Evolutionary conservation across 2,113 vertebrate species (phyloP).

Genomic region (Marmota monax): DNA sequence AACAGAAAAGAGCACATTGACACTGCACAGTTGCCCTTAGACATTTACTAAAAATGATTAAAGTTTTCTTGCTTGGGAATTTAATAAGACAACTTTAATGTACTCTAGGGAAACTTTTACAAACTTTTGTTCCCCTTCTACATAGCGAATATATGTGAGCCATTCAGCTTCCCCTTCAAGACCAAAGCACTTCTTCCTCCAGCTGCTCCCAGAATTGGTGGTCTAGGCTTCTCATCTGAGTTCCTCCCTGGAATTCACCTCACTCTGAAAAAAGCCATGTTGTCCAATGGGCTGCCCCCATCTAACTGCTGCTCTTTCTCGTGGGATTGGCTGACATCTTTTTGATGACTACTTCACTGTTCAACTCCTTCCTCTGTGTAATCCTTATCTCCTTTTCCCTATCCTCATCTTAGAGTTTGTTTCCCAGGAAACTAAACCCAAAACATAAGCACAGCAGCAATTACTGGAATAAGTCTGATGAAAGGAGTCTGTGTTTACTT

Average conservation of each 20-base stretch:
- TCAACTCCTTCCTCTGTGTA: background rate
- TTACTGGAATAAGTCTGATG: background rate
- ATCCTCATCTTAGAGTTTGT: background rate
- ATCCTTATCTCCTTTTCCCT: background rate
- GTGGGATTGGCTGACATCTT: background rate
- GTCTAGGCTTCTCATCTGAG: background rate
- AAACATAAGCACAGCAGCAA: background rate
- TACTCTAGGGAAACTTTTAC: background rate
- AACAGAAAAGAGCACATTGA: background rate
- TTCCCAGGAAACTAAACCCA: background rate
- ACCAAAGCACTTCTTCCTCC: background rate
- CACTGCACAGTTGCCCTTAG: background rate
- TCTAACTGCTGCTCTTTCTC: background rate
- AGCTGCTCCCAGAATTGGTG: background rate
- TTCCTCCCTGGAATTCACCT: background rate
- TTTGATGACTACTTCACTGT: background rate
- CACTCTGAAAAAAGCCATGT: background rate
- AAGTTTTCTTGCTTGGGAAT: background rate
- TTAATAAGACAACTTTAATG: slow-evolving; percentile 7
- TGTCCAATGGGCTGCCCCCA: background rate
- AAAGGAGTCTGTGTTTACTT: background rate
- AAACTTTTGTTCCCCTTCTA: background rate
- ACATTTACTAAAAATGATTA: background rate
- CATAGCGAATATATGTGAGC: background rate
- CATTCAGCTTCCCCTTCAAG: background rate